Evolutionary conservation across 2,797 vertebrate species (phyloP), one percentile per base, ranked within the genome.

Genomic region (Lateolabrax maculatus): DNA sequence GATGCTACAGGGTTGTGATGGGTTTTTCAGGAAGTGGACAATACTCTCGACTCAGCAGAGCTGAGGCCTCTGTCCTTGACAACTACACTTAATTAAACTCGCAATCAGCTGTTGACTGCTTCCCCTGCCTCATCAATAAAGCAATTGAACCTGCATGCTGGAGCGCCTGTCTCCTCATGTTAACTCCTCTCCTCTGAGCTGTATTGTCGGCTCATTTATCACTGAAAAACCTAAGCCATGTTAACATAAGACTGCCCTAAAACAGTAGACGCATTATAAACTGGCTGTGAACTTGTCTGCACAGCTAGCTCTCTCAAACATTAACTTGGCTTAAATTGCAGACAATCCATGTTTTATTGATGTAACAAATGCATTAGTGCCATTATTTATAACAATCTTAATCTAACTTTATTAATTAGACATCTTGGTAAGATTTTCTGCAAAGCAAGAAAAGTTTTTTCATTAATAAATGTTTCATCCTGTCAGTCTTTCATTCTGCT

Each of bases 101-200:
- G 36, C 80, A 84, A 91, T 92, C 84, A 90, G 85, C 82, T 85
- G 88, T 71, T 86, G 84, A 85, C 77, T 75, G 80, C 81, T 80
- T 75, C 79, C 79, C 62, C 72, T 61, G 65, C 73, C 79, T 86
- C 75, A 71, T 90, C 87, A 88, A 89, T 87, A 86, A 80, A 84
- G 79, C 76, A 75, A 81, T 65, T 67, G 61, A 74, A 84, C 58
- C 75, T 68, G 52, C 48, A 71, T 75, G 73, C 65, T 49, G 44
- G 37, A 80, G 69, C 25, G 23, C 39, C 60, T 43, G 60, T 72
- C 84, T 78, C 69, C 73, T 74, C 64, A 58, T 31, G 79, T 80
- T 83, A 77, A 70, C 69, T 74, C 78, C 52, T 80, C 74, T 74
- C 23, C 55, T 51, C 66, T 68, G 65, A 83, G 67, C 71, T 48